These are phyloP conservation scores for Drosophila eugracilis DNA, from an alignment of 1,140 invertebrate genomes.

Conservation along the genomic window DNA sequence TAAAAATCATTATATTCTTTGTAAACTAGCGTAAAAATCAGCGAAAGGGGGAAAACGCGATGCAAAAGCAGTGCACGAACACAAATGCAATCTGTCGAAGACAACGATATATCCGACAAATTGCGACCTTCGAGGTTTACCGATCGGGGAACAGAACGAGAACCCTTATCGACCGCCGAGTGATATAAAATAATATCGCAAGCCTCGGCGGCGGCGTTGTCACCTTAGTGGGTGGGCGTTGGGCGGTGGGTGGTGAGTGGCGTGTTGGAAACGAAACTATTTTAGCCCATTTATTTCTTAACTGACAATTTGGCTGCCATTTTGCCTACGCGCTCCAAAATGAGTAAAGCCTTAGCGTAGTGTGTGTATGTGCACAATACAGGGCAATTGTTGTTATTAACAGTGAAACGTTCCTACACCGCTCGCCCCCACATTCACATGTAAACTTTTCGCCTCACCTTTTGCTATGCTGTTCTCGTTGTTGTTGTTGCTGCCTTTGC, in stretches of 20 bases:
- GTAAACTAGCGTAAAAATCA: not conserved
- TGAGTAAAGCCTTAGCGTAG: conserved; percentile 27
- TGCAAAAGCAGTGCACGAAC: conserved; percentile 11
- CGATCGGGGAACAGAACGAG: conserved; percentile 24
- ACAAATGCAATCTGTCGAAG: conserved; percentile 35
- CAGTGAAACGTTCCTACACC: conserved; percentile 21
- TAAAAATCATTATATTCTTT: not conserved
- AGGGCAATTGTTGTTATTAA: conserved; percentile 78
- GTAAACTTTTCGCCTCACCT: conserved; percentile 70
- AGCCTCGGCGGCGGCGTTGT: not conserved
- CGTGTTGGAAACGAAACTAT: conserved; percentile 42
- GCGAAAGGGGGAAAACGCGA: conserved; percentile 29
- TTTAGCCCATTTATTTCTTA: conserved; percentile 31
- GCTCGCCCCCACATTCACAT: conserved; percentile 48
- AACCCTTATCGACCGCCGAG: conserved; percentile 37
- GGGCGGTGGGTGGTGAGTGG: conserved; percentile 9
- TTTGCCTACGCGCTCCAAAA: conserved; percentile 72
- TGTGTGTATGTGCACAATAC: conserved; percentile 48
- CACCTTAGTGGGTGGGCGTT: conserved; percentile 2
- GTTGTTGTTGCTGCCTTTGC: conserved; percentile 27
- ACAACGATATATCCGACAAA: conserved; percentile 12
- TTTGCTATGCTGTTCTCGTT: conserved; percentile 50
- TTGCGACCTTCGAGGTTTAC: conserved; percentile 36
- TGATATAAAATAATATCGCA: conserved; percentile 35
- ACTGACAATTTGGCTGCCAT: conserved; percentile 57